Base-by-base conservation (phyloP, 2,113 vertebrate species). In the Herpetotheres cachinnans region DNA sequence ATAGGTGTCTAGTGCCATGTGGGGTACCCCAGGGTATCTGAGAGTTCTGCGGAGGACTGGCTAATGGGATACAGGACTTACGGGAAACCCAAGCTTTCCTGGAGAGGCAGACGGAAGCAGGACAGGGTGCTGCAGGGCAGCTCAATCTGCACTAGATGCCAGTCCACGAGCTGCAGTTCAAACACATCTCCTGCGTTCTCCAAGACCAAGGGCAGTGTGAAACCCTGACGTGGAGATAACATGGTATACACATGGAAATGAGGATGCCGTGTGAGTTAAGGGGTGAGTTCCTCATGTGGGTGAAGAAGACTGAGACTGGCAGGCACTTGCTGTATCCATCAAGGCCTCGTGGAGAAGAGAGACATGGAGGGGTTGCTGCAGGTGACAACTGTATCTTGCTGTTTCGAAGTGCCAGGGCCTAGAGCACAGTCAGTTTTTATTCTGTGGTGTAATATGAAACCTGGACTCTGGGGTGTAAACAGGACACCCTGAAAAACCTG, bases 341-440 rank as follows among this genome's bases (percentile, higher is more conserved):
- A 26, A 29, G 30, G 46, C 38, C 65, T 86, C 4, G 1, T 50
- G 70, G 56, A 46, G 36, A 50, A 69, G 55, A 42, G 10, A 54
- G 17, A 40, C 29, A 9, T 0, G 0, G 44, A 5, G 2, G 9
- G 16, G 14, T 7, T 44, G n/a, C 14, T 27, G 67, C 42, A 56
- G 55, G 24, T 58, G 32, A 63, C 42, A 70, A 13, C 42, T 46
- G 0, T 20, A 21, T 29, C 40, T 32, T 32, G 44, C 13, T 21
- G 63, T 77, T 82, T 86, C 30, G 16, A 71, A 14, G 30, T 14
- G n/a, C 46, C 71, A 66, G 50, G 44, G 19, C 26, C 26, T 26
- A 17, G 2, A 50, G 26, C 40, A 38, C 40, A 46, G 19, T n/a
- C 26, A 25, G 59, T 29, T 65, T 82, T 70, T 38, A 59, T 52